Percentiles rank a stretch among this genome's conserved stretches.
These are phyloP conservation scores for Ceuthmochares aereus DNA, from an alignment of 2,113 vertebrate genomes.

Conservation along the genomic window DNA sequence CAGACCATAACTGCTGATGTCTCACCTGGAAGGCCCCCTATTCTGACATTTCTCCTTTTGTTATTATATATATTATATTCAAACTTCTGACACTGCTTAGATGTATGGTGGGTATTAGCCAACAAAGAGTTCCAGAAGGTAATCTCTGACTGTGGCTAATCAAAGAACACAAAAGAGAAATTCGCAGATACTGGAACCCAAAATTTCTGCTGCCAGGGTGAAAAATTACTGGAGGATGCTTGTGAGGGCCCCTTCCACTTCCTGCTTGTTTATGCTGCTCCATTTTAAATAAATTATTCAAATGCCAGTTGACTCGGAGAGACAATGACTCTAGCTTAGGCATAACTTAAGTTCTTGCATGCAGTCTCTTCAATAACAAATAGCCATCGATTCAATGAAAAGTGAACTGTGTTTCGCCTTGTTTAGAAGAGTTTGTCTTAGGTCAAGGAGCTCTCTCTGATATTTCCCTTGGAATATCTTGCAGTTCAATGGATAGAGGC, in stretches of 20 bases:
- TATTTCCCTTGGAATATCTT: background rate
- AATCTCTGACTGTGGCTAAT: background rate
- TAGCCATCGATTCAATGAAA: background rate
- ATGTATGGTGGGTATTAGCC: background rate
- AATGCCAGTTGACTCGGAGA: background rate
- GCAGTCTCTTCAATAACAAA: background rate
- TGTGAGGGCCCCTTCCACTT: background rate
- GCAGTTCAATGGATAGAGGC: background rate
- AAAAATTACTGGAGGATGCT: background rate
- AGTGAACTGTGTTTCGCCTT: background rate
- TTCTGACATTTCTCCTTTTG: background rate
- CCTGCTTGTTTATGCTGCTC: background rate
- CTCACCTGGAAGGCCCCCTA: background rate
- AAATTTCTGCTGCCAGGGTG: background rate
- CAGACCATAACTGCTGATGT: background rate
- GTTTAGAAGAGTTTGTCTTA: background rate
- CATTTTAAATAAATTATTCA: background rate
- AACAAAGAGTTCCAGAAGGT: background rate
- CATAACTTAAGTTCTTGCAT: background rate
- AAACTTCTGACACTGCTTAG: background rate
- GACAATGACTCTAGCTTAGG: background rate
- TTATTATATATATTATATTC: background rate
- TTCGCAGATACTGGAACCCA: background rate
- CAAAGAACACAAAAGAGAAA: background rate
- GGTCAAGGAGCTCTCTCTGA: background rate